These are phyloP conservation scores for Triplophysa tibetana DNA, from an alignment of 2,113 vertebrate genomes.

Conservation along the genomic window DNA sequence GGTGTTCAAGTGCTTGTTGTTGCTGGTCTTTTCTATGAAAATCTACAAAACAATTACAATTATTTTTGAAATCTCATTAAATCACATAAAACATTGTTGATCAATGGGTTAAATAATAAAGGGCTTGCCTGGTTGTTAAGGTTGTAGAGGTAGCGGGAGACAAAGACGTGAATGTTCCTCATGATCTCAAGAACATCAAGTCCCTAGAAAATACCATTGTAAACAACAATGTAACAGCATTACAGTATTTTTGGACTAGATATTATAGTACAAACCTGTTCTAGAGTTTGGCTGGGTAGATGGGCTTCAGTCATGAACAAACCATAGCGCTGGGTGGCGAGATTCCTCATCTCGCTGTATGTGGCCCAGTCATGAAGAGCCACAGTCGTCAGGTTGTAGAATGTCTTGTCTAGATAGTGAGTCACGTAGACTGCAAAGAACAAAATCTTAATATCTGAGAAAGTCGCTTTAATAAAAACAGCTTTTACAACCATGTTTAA, in stretches of 20 bases:
- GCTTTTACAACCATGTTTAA: too few relatives aligned
- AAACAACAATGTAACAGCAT: not conserved
- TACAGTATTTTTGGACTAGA: not conserved
- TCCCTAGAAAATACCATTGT: slow-evolving; percentile 75
- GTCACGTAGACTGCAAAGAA: slow-evolving; percentile 86
- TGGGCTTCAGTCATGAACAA: slow-evolving; percentile 95
- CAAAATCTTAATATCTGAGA: not conserved
- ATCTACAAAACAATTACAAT: slow-evolving; percentile 75
- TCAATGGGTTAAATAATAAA: not conserved
- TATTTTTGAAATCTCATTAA: not conserved
- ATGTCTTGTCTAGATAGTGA: slow-evolving; percentile 97
- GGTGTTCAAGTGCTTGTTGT: slow-evolving; percentile 99
- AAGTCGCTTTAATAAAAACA: too few relatives aligned
- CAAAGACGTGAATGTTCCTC: slow-evolving; percentile 99
- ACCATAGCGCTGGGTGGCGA: slow-evolving; percentile 94
- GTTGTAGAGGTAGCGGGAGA: slow-evolving; percentile 97
- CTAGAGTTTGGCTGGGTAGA: slow-evolving; percentile 96
- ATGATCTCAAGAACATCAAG: slow-evolving; percentile 98
- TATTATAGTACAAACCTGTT: slow-evolving; percentile 79
- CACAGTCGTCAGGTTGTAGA: slow-evolving; percentile 97
- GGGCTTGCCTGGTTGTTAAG: slow-evolving; percentile 93
- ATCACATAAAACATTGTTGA: not conserved
- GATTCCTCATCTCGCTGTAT: slow-evolving; percentile 98
- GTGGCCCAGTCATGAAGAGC: slow-evolving; percentile 99
- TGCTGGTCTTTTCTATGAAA: slow-evolving; percentile 96